These are phyloP conservation scores for Metopia argyrocephala DNA, from an alignment of 2,888 invertebrate species.

Conservation along the genomic window DNA sequence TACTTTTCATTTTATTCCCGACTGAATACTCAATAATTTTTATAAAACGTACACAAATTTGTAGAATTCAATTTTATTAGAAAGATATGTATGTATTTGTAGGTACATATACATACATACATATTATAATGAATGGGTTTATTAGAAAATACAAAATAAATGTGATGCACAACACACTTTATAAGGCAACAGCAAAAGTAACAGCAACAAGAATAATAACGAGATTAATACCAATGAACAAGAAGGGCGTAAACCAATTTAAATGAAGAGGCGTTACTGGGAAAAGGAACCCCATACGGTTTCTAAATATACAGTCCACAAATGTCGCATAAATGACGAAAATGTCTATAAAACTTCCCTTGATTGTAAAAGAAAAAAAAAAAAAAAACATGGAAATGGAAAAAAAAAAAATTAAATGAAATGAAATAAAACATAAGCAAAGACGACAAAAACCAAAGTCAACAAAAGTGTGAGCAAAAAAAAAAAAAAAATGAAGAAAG, in stretches of 20 bases:
- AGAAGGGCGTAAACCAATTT: slow-evolving; percentile 63
- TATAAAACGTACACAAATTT: too few species aligned
- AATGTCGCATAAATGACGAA: slow-evolving; percentile 63
- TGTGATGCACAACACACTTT: slow-evolving; percentile 21
- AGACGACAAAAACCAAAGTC: background rate
- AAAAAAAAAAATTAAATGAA: background rate
- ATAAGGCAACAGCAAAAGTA: background rate
- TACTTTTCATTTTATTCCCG: slow-evolving; percentile 53
- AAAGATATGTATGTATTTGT: too few species aligned
- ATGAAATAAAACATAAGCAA: background rate
- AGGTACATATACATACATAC: background rate
- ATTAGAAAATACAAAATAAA: slow-evolving; percentile 62
- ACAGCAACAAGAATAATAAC: slow-evolving; percentile 46
- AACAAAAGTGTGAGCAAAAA: background rate
- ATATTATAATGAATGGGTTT: slow-evolving; percentile 49
- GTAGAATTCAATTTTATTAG: too few species aligned
- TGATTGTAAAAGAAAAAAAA: slow-evolving; percentile 5
- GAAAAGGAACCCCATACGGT: slow-evolving; percentile 62
- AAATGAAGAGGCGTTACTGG: slow-evolving; percentile 63
- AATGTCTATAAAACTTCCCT: slow-evolving; percentile 63
- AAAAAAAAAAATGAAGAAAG: slow-evolving; percentile 23
- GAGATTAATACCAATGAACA: slow-evolving; percentile 63
- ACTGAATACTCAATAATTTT: slow-evolving; percentile 16
- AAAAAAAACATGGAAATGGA: background rate
- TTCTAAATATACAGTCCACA: slow-evolving; percentile 60